Percentiles rank a stretch among this genome's conserved stretches.
phyloP scores from a whole-genome alignment of 2,888 invertebrate species.

The Heteromyza rotundicornis region DNA sequence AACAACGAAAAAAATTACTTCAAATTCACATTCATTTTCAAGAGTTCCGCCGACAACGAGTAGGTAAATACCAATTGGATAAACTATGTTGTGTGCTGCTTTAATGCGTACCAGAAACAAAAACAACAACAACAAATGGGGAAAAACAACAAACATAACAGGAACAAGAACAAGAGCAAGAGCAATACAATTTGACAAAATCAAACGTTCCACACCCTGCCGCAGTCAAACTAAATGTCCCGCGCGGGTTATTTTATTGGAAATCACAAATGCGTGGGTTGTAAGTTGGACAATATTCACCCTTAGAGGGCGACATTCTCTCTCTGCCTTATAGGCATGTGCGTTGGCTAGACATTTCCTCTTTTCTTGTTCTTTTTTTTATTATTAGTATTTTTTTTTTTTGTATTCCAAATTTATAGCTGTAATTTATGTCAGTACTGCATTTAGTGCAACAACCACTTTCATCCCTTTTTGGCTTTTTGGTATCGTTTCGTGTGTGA shows the following conservation, averaged over 20 bases:
- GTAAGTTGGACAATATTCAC: conserved; percentile 5
- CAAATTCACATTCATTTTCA: not conserved
- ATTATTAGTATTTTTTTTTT: conserved; percentile 7
- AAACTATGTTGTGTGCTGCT: conserved; percentile 13
- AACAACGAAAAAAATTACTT: not conserved
- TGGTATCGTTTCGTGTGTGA: not conserved
- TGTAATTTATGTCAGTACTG: conserved; percentile 33
- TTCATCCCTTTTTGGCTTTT: conserved; percentile 5
- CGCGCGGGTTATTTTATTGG: not conserved
- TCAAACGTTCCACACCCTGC: conserved; percentile 7
- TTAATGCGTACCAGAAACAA: not conserved
- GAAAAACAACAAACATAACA: not conserved
- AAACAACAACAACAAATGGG: not conserved
- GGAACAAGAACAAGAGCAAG: not conserved
- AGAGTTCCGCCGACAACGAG: not conserved
- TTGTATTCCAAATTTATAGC: conserved; percentile 27
- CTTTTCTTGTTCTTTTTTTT: not conserved
- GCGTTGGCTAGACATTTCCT: not conserved
- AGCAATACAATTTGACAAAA: conserved; percentile 2
- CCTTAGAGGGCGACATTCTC: not conserved
- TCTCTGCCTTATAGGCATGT: not conserved
- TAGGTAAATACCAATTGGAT: conserved; percentile 13
- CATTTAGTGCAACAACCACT: conserved; percentile 3
- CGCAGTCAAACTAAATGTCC: not conserved
- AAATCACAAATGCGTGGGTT: conserved; percentile 8